Percentiles rank a stretch among this genome's conserved stretches.
phyloP scores from a whole-genome alignment of 2,113 vertebrate genomes.

The Eptatretus burgeri region DNA sequence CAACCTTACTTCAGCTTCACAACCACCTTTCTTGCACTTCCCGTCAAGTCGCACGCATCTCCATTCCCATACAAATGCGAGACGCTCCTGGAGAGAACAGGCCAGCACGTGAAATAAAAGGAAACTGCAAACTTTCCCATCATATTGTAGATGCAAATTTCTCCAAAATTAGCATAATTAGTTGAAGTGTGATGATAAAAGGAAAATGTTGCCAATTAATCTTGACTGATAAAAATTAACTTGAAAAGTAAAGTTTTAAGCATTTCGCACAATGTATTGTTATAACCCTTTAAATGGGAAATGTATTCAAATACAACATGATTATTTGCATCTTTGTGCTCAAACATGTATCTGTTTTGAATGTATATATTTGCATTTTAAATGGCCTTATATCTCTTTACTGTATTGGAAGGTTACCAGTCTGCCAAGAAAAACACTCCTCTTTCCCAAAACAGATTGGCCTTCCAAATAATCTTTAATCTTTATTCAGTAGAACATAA shows the following conservation, averaged over 20 bases:
- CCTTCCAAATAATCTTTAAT: too few species aligned
- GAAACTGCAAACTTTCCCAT: neutral
- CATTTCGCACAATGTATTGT: neutral
- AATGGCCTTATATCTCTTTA: too few species aligned
- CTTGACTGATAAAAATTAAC: neutral
- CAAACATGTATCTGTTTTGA: too few species aligned
- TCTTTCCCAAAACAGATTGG: too few species aligned
- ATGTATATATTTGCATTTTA: too few species aligned
- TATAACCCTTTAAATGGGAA: too few species aligned
- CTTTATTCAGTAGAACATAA: too few species aligned
- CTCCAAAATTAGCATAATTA: too few species aligned
- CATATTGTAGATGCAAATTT: neutral
- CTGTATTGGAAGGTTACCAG: too few species aligned
- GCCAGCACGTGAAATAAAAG: neutral
- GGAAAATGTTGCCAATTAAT: neutral
- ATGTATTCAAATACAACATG: too few species aligned
- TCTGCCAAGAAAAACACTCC: too few species aligned
- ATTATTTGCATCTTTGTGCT: too few species aligned
- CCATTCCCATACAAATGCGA: slow-evolving; percentile 90
- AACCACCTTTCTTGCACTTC: slow-evolving; percentile 71
- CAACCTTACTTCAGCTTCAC: slow-evolving; percentile 80
- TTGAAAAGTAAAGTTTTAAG: neutral
- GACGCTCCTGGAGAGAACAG: slow-evolving; percentile 34
- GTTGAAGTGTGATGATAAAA: neutral
- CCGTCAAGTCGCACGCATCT: slow-evolving; percentile 69